phyloP scores from a whole-genome alignment of 2,888 invertebrate genomes.

The Trachelus iudaicus region DNA sequence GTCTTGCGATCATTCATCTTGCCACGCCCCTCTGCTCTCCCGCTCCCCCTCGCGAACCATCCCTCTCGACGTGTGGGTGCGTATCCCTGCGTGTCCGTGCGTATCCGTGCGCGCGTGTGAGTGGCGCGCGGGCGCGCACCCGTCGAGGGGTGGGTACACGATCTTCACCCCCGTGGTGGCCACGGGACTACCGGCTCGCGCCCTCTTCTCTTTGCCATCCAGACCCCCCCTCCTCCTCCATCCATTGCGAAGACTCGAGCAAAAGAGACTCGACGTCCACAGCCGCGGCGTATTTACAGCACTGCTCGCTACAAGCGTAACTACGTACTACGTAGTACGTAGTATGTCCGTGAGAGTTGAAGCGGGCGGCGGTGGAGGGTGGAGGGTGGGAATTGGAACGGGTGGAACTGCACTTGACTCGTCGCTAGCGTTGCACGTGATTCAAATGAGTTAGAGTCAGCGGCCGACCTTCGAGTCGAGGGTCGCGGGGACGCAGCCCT shows the following conservation, averaged over 20 bases:
- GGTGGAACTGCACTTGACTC: constrained; percentile 34
- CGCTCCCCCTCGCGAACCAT: constrained; percentile 29
- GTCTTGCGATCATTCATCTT: constrained; percentile 67
- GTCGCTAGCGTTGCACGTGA: constrained; percentile 38
- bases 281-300: background rate
- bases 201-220: constrained; percentile 34
- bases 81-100: background rate
- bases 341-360: background rate
- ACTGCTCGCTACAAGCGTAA: background rate
- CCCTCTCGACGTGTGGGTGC: constrained; percentile 20
- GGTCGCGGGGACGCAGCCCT: too few relatives aligned
- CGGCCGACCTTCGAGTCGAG: constrained; percentile 2
- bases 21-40: constrained; percentile 65
- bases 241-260: constrained; percentile 1
- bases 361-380: too few relatives aligned
- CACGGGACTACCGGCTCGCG: constrained; percentile 28
- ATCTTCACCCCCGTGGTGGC: constrained; percentile 36
- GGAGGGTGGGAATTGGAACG: too few relatives aligned
- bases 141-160: background rate
- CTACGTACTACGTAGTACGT: constrained; percentile 27
- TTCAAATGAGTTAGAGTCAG: constrained; percentile 44
- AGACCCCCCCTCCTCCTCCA: constrained; percentile 20
- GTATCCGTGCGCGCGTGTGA: background rate
- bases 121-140: too few relatives aligned
- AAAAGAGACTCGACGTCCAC: background rate